Evolutionary conservation across 2,888 invertebrate genomes (phyloP).

Genomic region (Cotesia congregata): DNA sequence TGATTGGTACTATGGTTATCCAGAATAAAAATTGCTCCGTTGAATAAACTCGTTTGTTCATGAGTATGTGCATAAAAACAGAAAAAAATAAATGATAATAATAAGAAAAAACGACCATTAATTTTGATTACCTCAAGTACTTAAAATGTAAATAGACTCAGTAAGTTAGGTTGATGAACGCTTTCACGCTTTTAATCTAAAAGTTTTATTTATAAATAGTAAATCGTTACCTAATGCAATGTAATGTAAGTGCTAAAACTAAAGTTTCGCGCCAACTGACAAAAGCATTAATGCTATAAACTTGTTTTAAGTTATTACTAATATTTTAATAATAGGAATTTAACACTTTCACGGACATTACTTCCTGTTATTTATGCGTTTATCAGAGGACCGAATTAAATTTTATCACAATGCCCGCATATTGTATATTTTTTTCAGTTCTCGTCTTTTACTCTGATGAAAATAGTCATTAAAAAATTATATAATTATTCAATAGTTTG

Average conservation of each 20-base stretch:
- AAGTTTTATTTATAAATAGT: constrained; percentile 45
- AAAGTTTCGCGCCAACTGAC: constrained; percentile 17
- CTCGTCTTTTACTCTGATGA: background rate
- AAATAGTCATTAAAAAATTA: background rate
- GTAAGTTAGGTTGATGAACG: constrained; percentile 24
- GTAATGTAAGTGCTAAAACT: constrained; percentile 31
- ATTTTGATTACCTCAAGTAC: background rate
- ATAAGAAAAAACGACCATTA: background rate
- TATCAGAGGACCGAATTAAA: background rate
- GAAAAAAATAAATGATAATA: background rate
- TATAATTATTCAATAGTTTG: background rate
- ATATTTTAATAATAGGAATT: constrained; percentile 58
- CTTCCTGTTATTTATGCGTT: background rate
- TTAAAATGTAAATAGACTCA: constrained; percentile 12
- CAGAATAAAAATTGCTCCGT: background rate
- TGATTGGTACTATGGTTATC: no score
- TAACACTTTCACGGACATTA: constrained; percentile 45
- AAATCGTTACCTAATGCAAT: constrained; percentile 41
- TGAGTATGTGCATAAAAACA: background rate
- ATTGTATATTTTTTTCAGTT: no score
- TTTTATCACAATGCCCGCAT: background rate
- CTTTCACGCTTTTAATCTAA: constrained; percentile 23
- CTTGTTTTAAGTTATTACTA: constrained; percentile 48
- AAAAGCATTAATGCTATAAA: constrained; percentile 38
- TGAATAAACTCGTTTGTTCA: background rate